Evolutionary conservation across 2,797 vertebrate species (phyloP).

Genomic region (Orestias chungarensis): DNA sequence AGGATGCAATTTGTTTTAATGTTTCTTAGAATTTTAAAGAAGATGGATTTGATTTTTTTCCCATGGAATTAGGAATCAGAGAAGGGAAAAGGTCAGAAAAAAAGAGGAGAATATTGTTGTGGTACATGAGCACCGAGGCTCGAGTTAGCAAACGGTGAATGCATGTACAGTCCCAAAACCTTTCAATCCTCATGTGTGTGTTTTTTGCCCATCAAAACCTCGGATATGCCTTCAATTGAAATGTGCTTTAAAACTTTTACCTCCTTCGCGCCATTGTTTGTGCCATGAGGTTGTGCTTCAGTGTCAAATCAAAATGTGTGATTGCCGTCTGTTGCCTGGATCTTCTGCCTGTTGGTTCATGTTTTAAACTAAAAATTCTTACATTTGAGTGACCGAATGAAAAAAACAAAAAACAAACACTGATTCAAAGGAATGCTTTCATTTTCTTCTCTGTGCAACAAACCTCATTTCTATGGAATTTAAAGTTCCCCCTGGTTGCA

Average conservation of each 20-base stretch:
- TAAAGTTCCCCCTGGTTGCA: slow-evolving; percentile 1
- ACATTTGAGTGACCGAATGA: slow-evolving; percentile 34
- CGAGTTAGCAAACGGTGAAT: slow-evolving; percentile 27
- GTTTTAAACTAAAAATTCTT: slow-evolving; percentile 40
- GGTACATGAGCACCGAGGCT: slow-evolving; percentile 45
- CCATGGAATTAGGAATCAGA: slow-evolving; percentile 30
- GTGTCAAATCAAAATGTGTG: slow-evolving; percentile 40
- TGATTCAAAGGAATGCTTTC: slow-evolving; percentile 23
- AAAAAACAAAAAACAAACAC: slow-evolving; percentile 4
- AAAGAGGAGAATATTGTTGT: slow-evolving; percentile 31
- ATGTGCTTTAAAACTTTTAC: slow-evolving; percentile 60
- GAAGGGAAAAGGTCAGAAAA: slow-evolving; percentile 42
- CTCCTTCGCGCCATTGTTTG: slow-evolving; percentile 36
- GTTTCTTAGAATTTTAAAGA: slow-evolving; percentile 40
- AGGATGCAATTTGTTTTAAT: slow-evolving; percentile 22
- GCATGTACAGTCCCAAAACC: slow-evolving; percentile 42
- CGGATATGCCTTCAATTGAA: slow-evolving; percentile 59
- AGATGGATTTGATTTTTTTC: slow-evolving; percentile 44
- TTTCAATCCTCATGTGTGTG: slow-evolving; percentile 24
- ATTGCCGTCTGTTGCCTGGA: slow-evolving; percentile 53
- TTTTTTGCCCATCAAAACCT: slow-evolving; percentile 37
- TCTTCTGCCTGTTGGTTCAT: slow-evolving; percentile 57
- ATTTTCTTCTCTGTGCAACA: slow-evolving; percentile 13
- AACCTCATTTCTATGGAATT: background rate
- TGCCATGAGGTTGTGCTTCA: slow-evolving; percentile 58